Evolutionary conservation across 2,888 invertebrate genomes (phyloP).

Genomic region (Chrysomela aeneicollis): DNA sequence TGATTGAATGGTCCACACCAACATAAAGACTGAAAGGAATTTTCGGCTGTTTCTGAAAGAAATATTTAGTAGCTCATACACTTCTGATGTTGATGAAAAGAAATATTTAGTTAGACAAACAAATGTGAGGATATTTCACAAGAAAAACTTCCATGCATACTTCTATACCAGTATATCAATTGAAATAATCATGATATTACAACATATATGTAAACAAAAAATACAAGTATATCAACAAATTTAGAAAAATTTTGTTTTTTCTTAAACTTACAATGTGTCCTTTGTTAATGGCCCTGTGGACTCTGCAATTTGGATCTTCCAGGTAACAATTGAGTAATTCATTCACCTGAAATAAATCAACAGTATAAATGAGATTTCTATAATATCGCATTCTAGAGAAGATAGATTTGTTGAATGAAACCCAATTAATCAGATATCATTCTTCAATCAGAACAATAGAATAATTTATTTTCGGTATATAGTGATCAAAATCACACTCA

Average conservation of each 20-base stretch:
- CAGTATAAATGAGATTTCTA: slow-evolving; percentile 1
- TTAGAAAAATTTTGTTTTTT: background rate
- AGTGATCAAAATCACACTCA: slow-evolving; percentile 41
- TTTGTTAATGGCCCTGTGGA: slow-evolving; percentile 66
- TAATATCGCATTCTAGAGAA: too few relatives aligned
- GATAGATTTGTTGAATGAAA: too few relatives aligned
- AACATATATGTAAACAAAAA: slow-evolving; percentile 1
- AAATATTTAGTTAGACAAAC: too few relatives aligned
- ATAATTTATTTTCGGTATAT: too few relatives aligned
- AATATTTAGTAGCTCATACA: too few relatives aligned
- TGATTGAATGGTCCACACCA: slow-evolving; percentile 66
- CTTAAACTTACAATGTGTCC: slow-evolving; percentile 44
- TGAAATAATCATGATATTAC: too few relatives aligned
- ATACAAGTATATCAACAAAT: background rate
- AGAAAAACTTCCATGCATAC: slow-evolving; percentile 4
- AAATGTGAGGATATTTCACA: background rate
- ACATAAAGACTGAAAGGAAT: slow-evolving; percentile 67
- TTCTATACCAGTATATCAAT: too few relatives aligned
- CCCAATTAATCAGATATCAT: background rate
- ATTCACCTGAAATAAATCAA: slow-evolving; percentile 64
- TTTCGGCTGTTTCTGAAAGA: slow-evolving; percentile 53
- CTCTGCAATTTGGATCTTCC: slow-evolving; percentile 73
- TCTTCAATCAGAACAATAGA: background rate
- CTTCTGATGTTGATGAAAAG: too few relatives aligned
- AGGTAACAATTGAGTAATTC: slow-evolving; percentile 83